Evolutionary conservation across 2,888 invertebrate genomes (phyloP), one percentile per base, ranked within the genome.

Genomic region (Oligia fasciuncula): DNA sequence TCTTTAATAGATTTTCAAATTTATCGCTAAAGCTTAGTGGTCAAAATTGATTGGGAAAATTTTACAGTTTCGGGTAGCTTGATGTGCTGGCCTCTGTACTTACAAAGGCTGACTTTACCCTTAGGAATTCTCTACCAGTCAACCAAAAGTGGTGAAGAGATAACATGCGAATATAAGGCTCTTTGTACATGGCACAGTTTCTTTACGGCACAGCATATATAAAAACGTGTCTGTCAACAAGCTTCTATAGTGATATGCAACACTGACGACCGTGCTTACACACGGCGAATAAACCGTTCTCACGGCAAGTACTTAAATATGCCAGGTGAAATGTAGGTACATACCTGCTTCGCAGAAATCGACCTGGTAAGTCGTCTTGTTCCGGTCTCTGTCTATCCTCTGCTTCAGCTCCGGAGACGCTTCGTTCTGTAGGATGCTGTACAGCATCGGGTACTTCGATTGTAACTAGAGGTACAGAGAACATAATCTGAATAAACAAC

Each of bases 381-480:
- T 95, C 54, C 98, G 93, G 88, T 98, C 98, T 13, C 96, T 93
- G 90, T 98, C 97, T 46, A 98, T 97, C n/a, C 97, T 94, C 80
- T 97, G 97, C 77, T 97, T 96, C 69, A 97, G 91, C 73, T 97
- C 97, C 2, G 97, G 96, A 0, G 97, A 97, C 0, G 97, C 97
- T 46, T 97, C 97, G 69, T 96, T 97, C 90, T 97, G 97, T 68
- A 98, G 91, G 73, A 97, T 97, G 92, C 97, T 97, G 92, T 97
- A 97, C 88, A 98, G 97, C 95, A 97, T 97, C 54, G 98, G 98
- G 91, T 97, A 97, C 88, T 97, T 97, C 63, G 97, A 97, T 93
- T 97, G 97, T 43, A 98, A 92, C 97, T 98, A 91, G 17, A 66
- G 19, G 3, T 13, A 65, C 13, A 40, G 9, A 63, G 35, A 46